These are phyloP conservation scores for Tetraneura akinire DNA, from an alignment of 1,140 invertebrate genomes.

Conservation along the genomic window DNA sequence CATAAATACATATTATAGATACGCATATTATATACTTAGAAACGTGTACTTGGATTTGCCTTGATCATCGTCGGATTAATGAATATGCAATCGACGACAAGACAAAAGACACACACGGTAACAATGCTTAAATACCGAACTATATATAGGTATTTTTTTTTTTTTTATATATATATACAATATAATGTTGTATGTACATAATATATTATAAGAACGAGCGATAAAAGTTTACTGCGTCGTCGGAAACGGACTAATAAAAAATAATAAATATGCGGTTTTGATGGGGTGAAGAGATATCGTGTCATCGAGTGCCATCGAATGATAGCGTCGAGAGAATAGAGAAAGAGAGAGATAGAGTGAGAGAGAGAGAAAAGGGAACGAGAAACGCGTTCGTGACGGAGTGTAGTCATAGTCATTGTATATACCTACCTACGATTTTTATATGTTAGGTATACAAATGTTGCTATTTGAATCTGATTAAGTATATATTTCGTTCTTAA, in stretches of 20 bases:
- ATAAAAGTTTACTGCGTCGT: conserved; percentile 4
- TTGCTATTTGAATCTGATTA: conserved; percentile 29
- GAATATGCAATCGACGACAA: conserved; percentile 27
- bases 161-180: not conserved
- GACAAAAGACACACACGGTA: not conserved
- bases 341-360: too few relatives aligned
- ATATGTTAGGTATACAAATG: not conserved
- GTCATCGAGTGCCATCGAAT: not conserved
- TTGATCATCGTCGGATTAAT: not conserved
- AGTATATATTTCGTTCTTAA: not conserved
- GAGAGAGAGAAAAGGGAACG: not conserved
- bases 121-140: conserved; percentile 8
- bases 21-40: conserved; percentile 36
- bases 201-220: not conserved
- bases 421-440: too few relatives aligned
- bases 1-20: too few relatives aligned
- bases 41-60: conserved; percentile 17
- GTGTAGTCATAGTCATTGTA: not conserved
- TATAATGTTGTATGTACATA: too few relatives aligned
- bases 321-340: not conserved
- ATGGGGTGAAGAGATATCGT: conserved; percentile 30
- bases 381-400: not conserved
- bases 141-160: not conserved
- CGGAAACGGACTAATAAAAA: conserved; percentile 35
- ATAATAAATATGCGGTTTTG: conserved; percentile 39